Evolutionary conservation across 2,113 vertebrate species (phyloP).

Genomic region (Addax nasomaculatus): DNA sequence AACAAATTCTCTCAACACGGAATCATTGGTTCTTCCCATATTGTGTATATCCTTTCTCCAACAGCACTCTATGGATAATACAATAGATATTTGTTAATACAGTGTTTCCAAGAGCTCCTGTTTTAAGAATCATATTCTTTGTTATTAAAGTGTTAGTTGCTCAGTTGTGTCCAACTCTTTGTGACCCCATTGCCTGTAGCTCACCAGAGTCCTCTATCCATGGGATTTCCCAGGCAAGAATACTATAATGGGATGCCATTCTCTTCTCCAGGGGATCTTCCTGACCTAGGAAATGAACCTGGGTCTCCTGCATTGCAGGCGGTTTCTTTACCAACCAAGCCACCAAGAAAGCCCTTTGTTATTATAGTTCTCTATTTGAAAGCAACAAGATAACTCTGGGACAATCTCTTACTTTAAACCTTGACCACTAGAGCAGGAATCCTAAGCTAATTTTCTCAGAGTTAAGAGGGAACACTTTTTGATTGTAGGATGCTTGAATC

Average conservation of each 20-base stretch:
- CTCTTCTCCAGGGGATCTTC: background rate
- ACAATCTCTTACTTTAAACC: background rate
- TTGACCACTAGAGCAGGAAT: background rate
- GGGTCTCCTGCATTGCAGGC: background rate
- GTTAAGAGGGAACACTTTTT: background rate
- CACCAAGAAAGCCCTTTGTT: background rate
- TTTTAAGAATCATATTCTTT: background rate
- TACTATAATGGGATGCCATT: background rate
- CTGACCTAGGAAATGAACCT: background rate
- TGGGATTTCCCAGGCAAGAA: background rate
- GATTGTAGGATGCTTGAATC: background rate
- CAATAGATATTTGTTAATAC: background rate
- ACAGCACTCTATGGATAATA: background rate
- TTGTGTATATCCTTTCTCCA: background rate
- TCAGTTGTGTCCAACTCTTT: background rate
- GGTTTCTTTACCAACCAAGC: background rate
- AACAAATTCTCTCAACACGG: constrained; percentile 56
- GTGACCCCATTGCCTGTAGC: background rate
- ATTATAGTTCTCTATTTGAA: background rate
- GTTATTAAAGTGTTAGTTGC: background rate
- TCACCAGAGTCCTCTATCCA: background rate
- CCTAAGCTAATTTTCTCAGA: background rate
- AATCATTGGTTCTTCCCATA: constrained; percentile 52
- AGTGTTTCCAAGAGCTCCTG: background rate
- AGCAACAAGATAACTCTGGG: background rate